Base-by-base conservation (phyloP, 1,140 invertebrate species). In the Archivesica marissinica region DNA sequence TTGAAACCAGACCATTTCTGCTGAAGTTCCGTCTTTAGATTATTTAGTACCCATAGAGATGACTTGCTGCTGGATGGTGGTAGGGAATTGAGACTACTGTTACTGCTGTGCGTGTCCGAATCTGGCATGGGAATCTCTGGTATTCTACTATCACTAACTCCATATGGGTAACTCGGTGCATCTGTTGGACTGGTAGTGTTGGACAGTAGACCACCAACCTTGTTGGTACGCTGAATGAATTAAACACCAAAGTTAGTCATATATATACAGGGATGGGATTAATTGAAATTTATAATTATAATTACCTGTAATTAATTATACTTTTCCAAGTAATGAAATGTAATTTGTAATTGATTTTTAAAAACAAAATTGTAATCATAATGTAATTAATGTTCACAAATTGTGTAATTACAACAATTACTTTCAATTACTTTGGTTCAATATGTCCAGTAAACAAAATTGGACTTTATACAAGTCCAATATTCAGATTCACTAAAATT, bases 51-150 rank as follows among this genome's bases (percentile, higher is more conserved):
- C 50, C 52, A 33, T 1, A 83, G 23, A 2, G 0, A 28, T 47
- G 64, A 23, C 20, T 47, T 72, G 15, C 38, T 41, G 11, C 11
- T 17, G 7, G 72, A 11, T 38, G 20, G 41, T 50, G 66, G 66
- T 39, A 59, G 64, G 6, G 82, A 77, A 44, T 50, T 83, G 0
- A 83, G 2, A 39, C 80, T 74, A 30, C 66, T 64, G 9, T 47
- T 52, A 23, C 47, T 61, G 35, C 70, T 72, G 35, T 41, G n/a
- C 2, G 28, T 41, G 23, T 83, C 80, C 3, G 25, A 33, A 7
- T 81, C 79, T 30, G 80, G 52, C 2, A 83, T 70, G 9, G n/a
- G 33, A 35, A 83, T 83, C n/a, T 83, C 80, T 47, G 80, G 80
- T 0, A 83, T 13, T 15, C 56, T 52, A 61, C 39, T 50, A 38